Evolutionary conservation across 2,888 invertebrate genomes (phyloP).

Genomic region (Rhingia rostrata): DNA sequence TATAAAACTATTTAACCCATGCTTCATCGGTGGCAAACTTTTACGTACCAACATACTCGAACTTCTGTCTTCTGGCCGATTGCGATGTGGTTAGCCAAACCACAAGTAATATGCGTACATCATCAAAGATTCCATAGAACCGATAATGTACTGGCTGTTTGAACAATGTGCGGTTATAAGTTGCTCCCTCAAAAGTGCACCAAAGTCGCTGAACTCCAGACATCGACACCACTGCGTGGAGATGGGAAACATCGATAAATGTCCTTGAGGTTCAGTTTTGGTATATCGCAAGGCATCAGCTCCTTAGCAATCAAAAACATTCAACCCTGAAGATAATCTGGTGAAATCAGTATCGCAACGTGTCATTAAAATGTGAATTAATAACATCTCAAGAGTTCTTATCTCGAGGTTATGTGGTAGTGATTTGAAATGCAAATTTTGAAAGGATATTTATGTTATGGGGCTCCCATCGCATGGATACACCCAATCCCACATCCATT

Average conservation of each 20-base stretch:
- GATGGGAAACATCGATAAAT: background rate
- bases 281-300: background rate
- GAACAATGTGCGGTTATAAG: constrained; percentile 3
- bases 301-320: background rate
- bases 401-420: background rate
- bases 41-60: too few species aligned
- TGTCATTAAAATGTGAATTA: constrained; percentile 12
- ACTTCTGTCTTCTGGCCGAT: constrained; percentile 14
- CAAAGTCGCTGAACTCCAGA: constrained; percentile 1
- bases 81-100: constrained; percentile 15
- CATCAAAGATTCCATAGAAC: constrained; percentile 10
- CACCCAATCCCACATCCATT: background rate
- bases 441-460: background rate
- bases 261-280: background rate
- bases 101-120: constrained; percentile 29
- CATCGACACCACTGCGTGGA: background rate
- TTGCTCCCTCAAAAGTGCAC: background rate
- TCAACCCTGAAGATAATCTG: background rate
- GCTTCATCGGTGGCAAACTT: too few species aligned
- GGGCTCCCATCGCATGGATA: background rate
- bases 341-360: background rate
- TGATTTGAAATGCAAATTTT: constrained; percentile 3
- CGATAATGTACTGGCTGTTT: background rate
- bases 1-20: too few species aligned
- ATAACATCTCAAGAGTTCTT: background rate